Percentiles rank a stretch among this genome's conserved stretches.
Conservation (phyloP, 1,140 invertebrate species). For the Drosophila lini region DNA sequence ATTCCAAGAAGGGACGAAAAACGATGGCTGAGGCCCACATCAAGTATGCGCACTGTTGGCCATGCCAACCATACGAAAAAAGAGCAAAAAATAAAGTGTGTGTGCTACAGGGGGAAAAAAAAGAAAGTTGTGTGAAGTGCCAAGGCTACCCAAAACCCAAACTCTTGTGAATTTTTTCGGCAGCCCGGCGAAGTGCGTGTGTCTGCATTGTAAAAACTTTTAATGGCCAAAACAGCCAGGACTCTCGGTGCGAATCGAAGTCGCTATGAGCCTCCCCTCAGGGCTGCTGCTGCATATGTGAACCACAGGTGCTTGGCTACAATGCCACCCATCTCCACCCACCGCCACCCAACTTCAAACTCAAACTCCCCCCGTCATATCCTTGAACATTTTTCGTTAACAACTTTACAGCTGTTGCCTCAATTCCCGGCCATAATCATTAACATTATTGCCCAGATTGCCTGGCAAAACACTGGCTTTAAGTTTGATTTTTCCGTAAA, state of each 20-base stretch:
- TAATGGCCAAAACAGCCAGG: constrained; percentile 61
- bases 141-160: background rate
- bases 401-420: constrained; percentile 63
- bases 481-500: constrained; percentile 39
- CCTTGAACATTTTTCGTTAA: constrained; percentile 45
- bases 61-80: constrained; percentile 38
- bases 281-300: constrained; percentile 59
- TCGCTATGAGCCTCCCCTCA: constrained; percentile 1
- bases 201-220: constrained; percentile 82
- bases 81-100: constrained; percentile 40
- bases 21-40: constrained; percentile 45
- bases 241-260: constrained; percentile 18
- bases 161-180: constrained; percentile 2
- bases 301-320: constrained; percentile 60
- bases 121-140: constrained; percentile 20
- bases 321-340: background rate
- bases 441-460: constrained; percentile 68
- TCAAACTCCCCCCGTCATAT: background rate
- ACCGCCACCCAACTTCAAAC: background rate
- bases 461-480: constrained; percentile 35
- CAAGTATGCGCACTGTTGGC: constrained; percentile 80
- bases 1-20: background rate
- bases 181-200: constrained; percentile 67
- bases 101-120: constrained; percentile 24
- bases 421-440: constrained; percentile 72